These are phyloP conservation scores for Epinephelus fuscoguttatus DNA, from an alignment of 2,113 vertebrate genomes.

Conservation along the genomic window DNA sequence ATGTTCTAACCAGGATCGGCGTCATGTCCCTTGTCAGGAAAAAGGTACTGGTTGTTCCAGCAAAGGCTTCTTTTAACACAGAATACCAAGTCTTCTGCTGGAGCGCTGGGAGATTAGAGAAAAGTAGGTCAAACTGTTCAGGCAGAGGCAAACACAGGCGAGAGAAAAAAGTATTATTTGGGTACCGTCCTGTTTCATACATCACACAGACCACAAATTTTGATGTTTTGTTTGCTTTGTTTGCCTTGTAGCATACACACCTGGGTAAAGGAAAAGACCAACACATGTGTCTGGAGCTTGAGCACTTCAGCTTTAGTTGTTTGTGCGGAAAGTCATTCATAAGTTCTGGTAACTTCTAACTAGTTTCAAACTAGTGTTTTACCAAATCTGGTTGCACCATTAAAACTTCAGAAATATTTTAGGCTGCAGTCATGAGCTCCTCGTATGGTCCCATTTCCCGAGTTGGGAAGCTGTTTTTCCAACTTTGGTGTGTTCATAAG, in stretches of 20 bases:
- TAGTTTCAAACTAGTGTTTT: not conserved
- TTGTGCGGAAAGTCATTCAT: not conserved
- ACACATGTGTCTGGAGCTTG: not conserved
- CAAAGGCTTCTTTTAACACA: constrained; percentile 13
- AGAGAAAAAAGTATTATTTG: not conserved
- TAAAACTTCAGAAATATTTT: not conserved
- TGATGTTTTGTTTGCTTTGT: constrained; percentile 2
- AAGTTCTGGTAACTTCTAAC: not conserved
- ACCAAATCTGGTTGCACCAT: not conserved
- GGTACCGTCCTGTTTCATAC: not conserved
- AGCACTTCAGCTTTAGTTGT: not conserved
- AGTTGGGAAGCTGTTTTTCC: too few relatives aligned
- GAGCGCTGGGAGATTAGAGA: constrained; percentile 28
- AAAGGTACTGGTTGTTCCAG: constrained; percentile 87
- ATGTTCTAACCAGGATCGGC: constrained; percentile 96
- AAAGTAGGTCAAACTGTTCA: constrained; percentile 53
- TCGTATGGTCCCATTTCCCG: too few relatives aligned
- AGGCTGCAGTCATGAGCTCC: too few relatives aligned
- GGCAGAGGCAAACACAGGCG: not conserved
- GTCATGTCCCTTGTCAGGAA: constrained; percentile 99
- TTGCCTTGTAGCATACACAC: not conserved
- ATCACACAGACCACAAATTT: constrained; percentile 1
- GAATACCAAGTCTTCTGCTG: constrained; percentile 1
- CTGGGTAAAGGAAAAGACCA: not conserved
- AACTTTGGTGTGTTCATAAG: too few relatives aligned